Base-by-base conservation (phyloP, 1,140 invertebrate genomes). In the Procambarus clarkii region DNA sequence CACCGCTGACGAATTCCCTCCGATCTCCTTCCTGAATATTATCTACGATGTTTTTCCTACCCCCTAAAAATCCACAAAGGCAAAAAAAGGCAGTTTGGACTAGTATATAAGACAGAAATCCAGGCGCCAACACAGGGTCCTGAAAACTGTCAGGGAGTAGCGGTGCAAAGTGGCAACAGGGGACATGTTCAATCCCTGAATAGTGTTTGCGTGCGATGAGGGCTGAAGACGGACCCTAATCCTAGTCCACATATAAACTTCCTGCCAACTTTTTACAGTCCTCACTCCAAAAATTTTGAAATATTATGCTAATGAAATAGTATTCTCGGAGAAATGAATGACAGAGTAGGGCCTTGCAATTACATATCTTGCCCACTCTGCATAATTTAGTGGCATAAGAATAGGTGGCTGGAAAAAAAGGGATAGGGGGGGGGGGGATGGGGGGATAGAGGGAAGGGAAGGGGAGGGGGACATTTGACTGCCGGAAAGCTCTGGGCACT, bases 281-380 rank as follows among this genome's bases (percentile, higher is more conserved):
- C 44, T 80, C 60, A 58, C 64, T 84, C 34, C 64, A 81, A 90
- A 82, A 90, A 82, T 76, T 69, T 83, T 90, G 81, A 90, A 90
- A 90, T 90, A 84, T 84, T 91, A 91, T 91, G 88, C 88, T 91
- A 91, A 91, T 91, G 81, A 78, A 76, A 91, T 77, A 84, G 88
- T 91, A 76, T 91, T 85, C 81, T 69, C 60, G 69, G 48, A 83
- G 50, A 84, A 84, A 91, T 82, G 82, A 84, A 83, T 78, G 81
- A 76, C 80, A 78, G 74, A 48, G 64, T 60, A 44, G 69, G 74
- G 81, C 84, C 84, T 60, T 82, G 80, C 80, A 82, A 82, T 82
- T 82, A 82, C 80, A 82, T 82, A 82, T 82, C 80, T 82, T n/a
- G 48, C 48, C 11, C 58, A 24, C 80, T 82, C 50, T 82, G 80